These are phyloP conservation scores for Lacanobia wlatinum DNA, from an alignment of 2,888 invertebrate genomes.

Conservation along the genomic window DNA sequence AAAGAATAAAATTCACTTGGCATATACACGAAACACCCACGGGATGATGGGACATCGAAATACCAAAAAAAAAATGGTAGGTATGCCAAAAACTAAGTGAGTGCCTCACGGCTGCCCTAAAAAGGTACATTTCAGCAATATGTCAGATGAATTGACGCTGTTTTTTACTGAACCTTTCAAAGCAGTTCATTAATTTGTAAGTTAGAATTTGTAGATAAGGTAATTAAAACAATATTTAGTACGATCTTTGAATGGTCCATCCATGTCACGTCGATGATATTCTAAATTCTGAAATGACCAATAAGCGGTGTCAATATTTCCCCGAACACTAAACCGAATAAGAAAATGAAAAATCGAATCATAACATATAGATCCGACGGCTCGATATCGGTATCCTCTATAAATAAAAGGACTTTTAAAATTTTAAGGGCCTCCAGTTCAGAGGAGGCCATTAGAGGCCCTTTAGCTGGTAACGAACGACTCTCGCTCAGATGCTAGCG, in stretches of 20 bases:
- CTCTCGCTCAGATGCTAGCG: conserved; percentile 80
- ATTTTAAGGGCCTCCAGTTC: conserved; percentile 86
- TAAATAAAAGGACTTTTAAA: conserved; percentile 89
- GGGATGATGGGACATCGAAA: too few relatives aligned
- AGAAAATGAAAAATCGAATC: conserved; percentile 74
- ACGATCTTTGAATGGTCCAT: not conserved
- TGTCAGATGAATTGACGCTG: too few relatives aligned
- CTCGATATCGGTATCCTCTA: conserved; percentile 82
- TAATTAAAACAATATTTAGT: not conserved
- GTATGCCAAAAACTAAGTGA: too few relatives aligned
- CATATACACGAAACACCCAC: too few relatives aligned
- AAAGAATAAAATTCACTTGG: too few relatives aligned
- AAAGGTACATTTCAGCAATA: too few relatives aligned
- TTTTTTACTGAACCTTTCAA: too few relatives aligned
- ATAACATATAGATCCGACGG: conserved; percentile 81
- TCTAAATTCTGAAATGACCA: not conserved
- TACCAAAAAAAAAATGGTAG: too few relatives aligned
- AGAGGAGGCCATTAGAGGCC: conserved; percentile 86
- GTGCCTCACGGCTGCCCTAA: too few relatives aligned
- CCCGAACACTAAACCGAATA: conserved; percentile 47
- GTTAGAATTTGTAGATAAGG: conserved; percentile 4
- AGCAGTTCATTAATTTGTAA: too few relatives aligned
- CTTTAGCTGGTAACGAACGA: conserved; percentile 85
- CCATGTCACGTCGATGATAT: not conserved
- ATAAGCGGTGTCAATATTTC: conserved; percentile 44